Evolutionary conservation across 2,797 vertebrate species (phyloP).

Genomic region (Chaenodraco wilsoni): DNA sequence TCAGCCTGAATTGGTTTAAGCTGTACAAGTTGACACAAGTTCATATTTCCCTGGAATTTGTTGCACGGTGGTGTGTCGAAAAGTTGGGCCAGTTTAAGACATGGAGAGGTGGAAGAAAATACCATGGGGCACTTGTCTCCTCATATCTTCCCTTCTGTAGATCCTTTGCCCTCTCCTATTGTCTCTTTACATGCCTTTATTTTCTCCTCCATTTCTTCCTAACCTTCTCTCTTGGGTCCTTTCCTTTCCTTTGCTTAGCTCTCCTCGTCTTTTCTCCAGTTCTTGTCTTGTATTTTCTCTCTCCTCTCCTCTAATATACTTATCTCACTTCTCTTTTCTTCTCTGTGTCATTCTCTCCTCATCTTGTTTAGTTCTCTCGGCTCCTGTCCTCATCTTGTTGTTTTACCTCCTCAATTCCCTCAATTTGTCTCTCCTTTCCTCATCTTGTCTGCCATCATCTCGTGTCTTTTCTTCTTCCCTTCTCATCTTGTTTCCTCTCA

Average conservation of each 20-base stretch:
- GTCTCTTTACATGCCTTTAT: not conserved
- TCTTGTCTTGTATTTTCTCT: not conserved
- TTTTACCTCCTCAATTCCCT: too few relatives aligned
- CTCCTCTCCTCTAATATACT: not conserved
- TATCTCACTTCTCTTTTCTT: not conserved
- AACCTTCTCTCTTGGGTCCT: not conserved
- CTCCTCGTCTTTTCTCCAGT: not conserved
- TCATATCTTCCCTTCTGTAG: not conserved
- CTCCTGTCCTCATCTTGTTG: not conserved
- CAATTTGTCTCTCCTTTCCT: not conserved
- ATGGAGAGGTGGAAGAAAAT: conserved; percentile 59
- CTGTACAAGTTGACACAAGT: conserved; percentile 84
- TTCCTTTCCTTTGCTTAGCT: not conserved
- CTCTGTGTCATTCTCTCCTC: too few relatives aligned
- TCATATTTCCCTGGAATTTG: conserved; percentile 86
- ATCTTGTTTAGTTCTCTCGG: not conserved
- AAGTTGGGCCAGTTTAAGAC: conserved; percentile 71
- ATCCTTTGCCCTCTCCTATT: not conserved
- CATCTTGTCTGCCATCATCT: conserved; percentile 17
- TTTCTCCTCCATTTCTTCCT: not conserved
- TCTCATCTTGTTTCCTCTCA: not conserved
- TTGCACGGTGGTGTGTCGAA: conserved; percentile 57
- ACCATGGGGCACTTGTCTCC: conserved; percentile 56
- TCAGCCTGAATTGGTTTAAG: conserved; percentile 74
- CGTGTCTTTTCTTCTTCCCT: not conserved